These are phyloP conservation scores for Cnemophilus loriae DNA, from an alignment of 2,113 vertebrate genomes.

Conservation along the genomic window DNA sequence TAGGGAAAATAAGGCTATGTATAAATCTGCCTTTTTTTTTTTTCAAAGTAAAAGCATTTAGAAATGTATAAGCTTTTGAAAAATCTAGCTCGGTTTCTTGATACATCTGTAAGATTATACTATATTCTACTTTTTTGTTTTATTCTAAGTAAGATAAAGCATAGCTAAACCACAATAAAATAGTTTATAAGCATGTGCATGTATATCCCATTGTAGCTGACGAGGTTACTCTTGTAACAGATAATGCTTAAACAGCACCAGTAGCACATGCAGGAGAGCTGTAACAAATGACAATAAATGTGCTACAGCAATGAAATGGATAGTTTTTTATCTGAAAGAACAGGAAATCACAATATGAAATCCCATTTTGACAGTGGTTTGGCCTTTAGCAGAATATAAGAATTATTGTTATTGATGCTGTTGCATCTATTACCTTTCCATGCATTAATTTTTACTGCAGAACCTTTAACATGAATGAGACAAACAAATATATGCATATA, in stretches of 20 bases:
- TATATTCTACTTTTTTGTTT: background rate
- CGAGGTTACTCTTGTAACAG: background rate
- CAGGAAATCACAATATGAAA: background rate
- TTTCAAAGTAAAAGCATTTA: background rate
- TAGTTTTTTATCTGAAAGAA: background rate
- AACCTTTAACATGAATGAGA: background rate
- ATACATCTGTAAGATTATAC: background rate
- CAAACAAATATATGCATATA: background rate
- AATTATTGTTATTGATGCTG: background rate
- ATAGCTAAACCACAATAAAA: background rate
- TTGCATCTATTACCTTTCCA: background rate
- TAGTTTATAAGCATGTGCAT: background rate
- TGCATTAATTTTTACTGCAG: background rate
- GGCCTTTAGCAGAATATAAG: background rate
- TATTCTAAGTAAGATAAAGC: background rate
- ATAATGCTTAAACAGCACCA: background rate
- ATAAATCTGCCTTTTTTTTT: background rate
- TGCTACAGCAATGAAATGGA: background rate
- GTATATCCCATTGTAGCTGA: background rate
- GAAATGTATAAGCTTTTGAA: background rate
- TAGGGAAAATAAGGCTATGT: background rate
- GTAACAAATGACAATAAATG: background rate
- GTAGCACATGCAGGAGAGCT: background rate
- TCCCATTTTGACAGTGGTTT: conserved; percentile 4
- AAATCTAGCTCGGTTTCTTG: background rate